phyloP scores from a whole-genome alignment of 2,888 invertebrate species.

The Zelleria hepariella region DNA sequence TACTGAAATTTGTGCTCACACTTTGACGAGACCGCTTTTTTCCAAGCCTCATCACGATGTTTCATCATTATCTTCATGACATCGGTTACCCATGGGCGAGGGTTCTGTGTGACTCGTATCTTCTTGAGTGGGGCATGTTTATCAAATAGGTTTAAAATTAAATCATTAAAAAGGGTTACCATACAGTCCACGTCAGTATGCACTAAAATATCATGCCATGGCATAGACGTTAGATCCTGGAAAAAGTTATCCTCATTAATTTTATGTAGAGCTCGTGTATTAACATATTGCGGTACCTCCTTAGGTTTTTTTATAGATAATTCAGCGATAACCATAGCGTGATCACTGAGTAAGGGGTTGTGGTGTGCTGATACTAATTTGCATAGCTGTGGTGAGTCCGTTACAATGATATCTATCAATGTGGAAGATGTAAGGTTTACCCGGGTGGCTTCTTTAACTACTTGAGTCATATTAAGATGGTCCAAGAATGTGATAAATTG shows the following conservation, averaged over 20 bases:
- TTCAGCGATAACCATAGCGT: neutral
- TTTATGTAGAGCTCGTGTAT: neutral
- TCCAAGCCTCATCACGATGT: neutral
- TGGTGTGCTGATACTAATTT: neutral
- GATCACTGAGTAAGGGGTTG: no score
- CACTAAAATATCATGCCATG: neutral
- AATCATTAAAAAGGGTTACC: neutral
- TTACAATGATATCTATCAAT: neutral
- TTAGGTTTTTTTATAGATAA: neutral
- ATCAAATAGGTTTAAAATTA: neutral
- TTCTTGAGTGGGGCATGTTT: neutral
- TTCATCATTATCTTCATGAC: neutral
- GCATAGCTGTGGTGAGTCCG: neutral
- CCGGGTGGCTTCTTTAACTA: neutral
- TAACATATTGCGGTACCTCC: neutral
- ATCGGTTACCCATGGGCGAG: neutral
- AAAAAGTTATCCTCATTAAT: neutral
- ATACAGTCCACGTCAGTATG: neutral
- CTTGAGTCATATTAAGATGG: neutral
- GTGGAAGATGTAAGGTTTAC: neutral
- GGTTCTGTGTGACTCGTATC: neutral
- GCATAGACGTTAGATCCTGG: neutral
- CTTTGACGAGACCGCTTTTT: neutral
- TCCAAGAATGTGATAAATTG: neutral
- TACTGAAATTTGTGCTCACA: neutral